These are phyloP conservation scores for Chaunax sp. DNA, from an alignment of 2,797 vertebrate genomes.

Conservation along the genomic window DNA sequence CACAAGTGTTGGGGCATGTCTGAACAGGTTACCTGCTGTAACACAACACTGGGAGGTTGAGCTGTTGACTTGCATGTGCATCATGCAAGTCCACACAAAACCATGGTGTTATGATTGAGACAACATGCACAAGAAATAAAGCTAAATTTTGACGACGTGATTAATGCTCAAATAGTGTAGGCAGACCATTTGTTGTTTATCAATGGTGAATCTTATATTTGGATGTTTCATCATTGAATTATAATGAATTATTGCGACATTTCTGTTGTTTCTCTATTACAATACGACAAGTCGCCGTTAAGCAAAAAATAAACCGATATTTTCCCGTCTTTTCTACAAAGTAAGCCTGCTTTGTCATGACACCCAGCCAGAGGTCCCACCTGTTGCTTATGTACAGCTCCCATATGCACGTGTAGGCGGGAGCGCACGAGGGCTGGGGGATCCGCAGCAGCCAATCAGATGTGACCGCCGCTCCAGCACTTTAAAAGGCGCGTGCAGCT, in stretches of 20 bases:
- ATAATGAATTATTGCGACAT: neutral
- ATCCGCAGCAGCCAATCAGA: constrained; percentile 73
- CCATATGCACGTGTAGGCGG: constrained; percentile 69
- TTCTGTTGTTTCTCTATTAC: neutral
- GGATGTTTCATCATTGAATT: neutral
- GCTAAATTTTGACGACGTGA: neutral
- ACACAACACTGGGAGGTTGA: constrained; percentile 3
- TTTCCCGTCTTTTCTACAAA: neutral
- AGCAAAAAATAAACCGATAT: no score
- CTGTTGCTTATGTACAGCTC: constrained; percentile 43
- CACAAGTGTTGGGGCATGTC: constrained; percentile 60
- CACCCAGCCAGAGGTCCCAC: constrained; percentile 44
- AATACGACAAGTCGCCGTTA: no score
- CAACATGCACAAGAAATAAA: neutral
- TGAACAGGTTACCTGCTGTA: constrained; percentile 50
- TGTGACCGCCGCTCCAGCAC: neutral
- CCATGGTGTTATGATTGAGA: neutral
- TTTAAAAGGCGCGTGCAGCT: constrained; percentile 64
- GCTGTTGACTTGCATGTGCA: neutral
- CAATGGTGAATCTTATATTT: neutral
- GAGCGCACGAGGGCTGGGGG: constrained; percentile 20
- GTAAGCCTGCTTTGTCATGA: constrained; percentile 35
- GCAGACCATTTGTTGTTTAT: neutral
- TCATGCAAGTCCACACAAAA: neutral
- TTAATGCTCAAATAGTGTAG: neutral